These are phyloP conservation scores for Lota lota DNA, from an alignment of 2,113 vertebrate genomes.

Conservation along the genomic window DNA sequence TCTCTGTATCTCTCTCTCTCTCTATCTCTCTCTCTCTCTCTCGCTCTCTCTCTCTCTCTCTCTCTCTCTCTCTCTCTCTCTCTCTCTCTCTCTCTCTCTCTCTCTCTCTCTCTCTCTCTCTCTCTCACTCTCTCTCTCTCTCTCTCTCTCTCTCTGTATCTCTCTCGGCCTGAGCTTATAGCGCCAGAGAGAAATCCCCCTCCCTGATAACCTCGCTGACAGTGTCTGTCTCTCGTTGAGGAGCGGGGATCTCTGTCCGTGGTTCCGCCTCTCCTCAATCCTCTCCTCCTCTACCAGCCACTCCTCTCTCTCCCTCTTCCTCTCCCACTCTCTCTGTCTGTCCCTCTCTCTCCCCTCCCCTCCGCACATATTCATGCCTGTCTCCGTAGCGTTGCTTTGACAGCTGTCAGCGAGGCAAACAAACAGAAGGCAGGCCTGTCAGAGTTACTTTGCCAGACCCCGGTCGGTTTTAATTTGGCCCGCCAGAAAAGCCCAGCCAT, in stretches of 20 bases:
- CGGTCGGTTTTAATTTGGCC: conserved; percentile 4
- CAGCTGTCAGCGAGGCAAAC: conserved; percentile 21
- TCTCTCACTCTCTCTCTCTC: background rate
- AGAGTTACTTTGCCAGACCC: conserved; percentile 12
- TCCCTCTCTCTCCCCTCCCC: background rate
- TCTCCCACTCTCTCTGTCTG: conserved; percentile 6
- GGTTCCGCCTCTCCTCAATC: background rate
- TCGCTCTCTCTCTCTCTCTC: too few relatives aligned
- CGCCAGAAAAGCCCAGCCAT: conserved; percentile 19
- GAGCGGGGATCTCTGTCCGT: conserved; percentile 10
- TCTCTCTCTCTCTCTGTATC: background rate
- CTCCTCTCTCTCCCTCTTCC: background rate
- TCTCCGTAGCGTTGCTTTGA: conserved; percentile 5
- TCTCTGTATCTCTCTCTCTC: too few relatives aligned
- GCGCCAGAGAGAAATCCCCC: conserved; percentile 3
- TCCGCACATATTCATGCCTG: background rate
- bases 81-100: background rate
- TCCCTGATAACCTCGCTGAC: conserved; percentile 30
- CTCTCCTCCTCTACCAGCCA: background rate
- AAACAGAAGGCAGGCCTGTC: conserved; percentile 22
- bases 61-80: too few relatives aligned
- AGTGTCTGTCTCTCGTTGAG: conserved; percentile 14
- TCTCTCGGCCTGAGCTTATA: conserved; percentile 19
- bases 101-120: background rate
- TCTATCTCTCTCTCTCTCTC: too few relatives aligned